These are phyloP conservation scores for Horisme vitalbata DNA, from an alignment of 2,888 invertebrate genomes.

Conservation along the genomic window DNA sequence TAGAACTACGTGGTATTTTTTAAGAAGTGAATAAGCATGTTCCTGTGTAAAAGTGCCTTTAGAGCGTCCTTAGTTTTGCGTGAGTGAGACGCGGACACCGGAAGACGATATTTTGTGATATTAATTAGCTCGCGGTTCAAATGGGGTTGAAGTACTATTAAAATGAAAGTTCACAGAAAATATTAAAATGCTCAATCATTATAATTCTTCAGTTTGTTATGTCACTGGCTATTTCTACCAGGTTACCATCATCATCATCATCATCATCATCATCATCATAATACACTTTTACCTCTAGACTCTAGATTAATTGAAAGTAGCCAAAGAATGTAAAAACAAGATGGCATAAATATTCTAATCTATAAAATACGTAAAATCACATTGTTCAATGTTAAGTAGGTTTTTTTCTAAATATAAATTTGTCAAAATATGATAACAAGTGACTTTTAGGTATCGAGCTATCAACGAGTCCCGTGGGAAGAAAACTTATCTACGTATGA, in stretches of 20 bases:
- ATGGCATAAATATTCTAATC: too few relatives aligned
- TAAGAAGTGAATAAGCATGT: background rate
- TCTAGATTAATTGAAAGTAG: too few relatives aligned
- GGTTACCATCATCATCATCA: too few relatives aligned
- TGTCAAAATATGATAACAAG: slow-evolving; percentile 3
- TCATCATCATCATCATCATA: too few relatives aligned
- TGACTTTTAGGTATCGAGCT: slow-evolving; percentile 31
- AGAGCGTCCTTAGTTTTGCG: slow-evolving; percentile 63
- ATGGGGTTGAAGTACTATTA: slow-evolving; percentile 37
- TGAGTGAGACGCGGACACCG: slow-evolving; percentile 56
- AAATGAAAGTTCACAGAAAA: slow-evolving; percentile 35
- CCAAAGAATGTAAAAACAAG: too few relatives aligned
- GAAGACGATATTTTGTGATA: slow-evolving; percentile 61
- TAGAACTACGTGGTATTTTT: too few relatives aligned
- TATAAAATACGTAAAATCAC: too few relatives aligned
- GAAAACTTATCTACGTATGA: slow-evolving; percentile 62
- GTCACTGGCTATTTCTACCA: too few relatives aligned
- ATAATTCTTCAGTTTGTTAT: background rate
- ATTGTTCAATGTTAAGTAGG: too few relatives aligned
- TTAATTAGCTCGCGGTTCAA: slow-evolving; percentile 50
- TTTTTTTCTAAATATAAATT: background rate
- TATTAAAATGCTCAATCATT: slow-evolving; percentile 4
- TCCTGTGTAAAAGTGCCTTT: slow-evolving; percentile 12
- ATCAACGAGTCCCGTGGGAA: slow-evolving; percentile 71
- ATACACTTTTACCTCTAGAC: too few relatives aligned